phyloP scores from a whole-genome alignment of 2,797 vertebrate genomes.

The Argyrosomus regius region DNA sequence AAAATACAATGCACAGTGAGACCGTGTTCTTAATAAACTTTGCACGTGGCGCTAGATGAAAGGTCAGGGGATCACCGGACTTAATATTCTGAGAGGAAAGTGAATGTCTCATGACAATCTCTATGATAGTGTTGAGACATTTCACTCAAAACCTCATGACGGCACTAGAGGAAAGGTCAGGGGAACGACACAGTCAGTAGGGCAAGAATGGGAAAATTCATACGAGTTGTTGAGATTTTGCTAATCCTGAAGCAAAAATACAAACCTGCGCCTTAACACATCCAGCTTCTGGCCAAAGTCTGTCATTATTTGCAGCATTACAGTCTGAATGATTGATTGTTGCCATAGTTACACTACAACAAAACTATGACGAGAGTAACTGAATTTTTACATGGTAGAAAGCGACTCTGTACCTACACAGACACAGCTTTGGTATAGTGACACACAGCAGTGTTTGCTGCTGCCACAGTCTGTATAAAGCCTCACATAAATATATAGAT shows the following conservation, averaged over 20 bases:
- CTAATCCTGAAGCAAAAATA: background rate
- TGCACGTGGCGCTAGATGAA: background rate
- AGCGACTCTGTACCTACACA: background rate
- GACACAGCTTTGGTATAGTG: too few relatives aligned
- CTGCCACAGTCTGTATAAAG: too few relatives aligned
- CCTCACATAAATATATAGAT: too few relatives aligned
- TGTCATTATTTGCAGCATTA: background rate
- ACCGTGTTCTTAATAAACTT: background rate
- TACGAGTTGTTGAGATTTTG: background rate
- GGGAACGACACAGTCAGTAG: background rate
- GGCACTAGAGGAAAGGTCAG: background rate
- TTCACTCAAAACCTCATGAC: background rate
- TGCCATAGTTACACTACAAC: slow-evolving; percentile 1
- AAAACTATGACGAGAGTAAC: background rate
- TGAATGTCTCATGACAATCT: background rate
- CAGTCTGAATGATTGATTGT: background rate
- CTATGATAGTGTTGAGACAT: background rate
- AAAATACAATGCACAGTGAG: background rate
- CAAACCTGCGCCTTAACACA: background rate
- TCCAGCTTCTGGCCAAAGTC: background rate
- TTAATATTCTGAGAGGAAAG: too few relatives aligned
- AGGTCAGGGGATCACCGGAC: background rate
- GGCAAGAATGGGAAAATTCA: background rate
- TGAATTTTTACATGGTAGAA: background rate
- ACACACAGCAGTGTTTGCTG: background rate